These are phyloP conservation scores for Thalassaphorura encarpata DNA, from an alignment of 1,140 invertebrate species.

Conservation along the genomic window DNA sequence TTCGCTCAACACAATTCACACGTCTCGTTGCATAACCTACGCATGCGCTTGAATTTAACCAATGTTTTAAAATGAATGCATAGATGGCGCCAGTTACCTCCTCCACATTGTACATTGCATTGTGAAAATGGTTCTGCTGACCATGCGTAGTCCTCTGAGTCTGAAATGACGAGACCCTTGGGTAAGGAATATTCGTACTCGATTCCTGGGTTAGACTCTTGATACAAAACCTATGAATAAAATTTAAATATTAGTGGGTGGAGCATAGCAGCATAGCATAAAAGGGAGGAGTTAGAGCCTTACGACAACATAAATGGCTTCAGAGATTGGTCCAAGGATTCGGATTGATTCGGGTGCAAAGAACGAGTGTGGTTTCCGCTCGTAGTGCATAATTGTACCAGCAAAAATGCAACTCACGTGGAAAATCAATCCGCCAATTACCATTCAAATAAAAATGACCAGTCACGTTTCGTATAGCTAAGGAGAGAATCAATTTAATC, in stretches of 20 bases:
- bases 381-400: slow-evolving; percentile 77
- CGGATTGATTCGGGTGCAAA: slow-evolving; percentile 69
- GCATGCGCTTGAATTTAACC: background rate
- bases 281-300: slow-evolving; percentile 38
- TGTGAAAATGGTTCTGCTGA: slow-evolving; percentile 62
- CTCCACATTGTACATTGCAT: slow-evolving; percentile 74
- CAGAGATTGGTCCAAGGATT: slow-evolving; percentile 72
- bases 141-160: slow-evolving; percentile 65
- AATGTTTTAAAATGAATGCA: background rate
- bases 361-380: slow-evolving; percentile 64
- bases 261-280: background rate
- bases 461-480: slow-evolving; percentile 69
- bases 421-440: slow-evolving; percentile 85
- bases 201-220: slow-evolving; percentile 75
- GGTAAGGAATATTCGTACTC: slow-evolving; percentile 87
- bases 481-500: too few relatives aligned
- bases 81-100: slow-evolving; percentile 57
- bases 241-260: background rate
- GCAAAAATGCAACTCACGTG: slow-evolving; percentile 64
- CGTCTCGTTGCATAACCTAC: slow-evolving; percentile 5
- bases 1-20: slow-evolving; percentile 1
- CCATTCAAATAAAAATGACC: slow-evolving; percentile 87
- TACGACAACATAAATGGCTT: slow-evolving; percentile 77
- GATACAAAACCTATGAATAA: slow-evolving; percentile 61
- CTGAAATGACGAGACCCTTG: slow-evolving; percentile 49